Conservation (phyloP, 2,797 vertebrate species). For the Novumbra hubbsi region DNA sequence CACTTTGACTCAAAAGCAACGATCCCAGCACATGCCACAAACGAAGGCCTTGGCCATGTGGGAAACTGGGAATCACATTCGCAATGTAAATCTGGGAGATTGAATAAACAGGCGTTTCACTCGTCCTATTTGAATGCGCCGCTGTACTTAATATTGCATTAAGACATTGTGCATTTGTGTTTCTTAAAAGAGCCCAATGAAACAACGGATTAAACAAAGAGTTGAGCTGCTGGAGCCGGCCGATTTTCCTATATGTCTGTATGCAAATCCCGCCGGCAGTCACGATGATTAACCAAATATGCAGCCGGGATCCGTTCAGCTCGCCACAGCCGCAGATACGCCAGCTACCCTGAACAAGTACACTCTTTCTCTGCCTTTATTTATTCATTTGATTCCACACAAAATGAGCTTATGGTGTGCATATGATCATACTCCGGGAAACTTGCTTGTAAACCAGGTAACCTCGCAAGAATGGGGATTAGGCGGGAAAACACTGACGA, state of each 20-base stretch:
- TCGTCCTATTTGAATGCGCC: slow-evolving; percentile 35
- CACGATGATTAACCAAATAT: slow-evolving; percentile 50
- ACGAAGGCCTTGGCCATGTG: background rate
- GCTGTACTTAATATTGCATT: slow-evolving; percentile 39
- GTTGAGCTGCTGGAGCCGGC: slow-evolving; percentile 45
- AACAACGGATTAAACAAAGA: slow-evolving; percentile 59
- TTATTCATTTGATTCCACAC: slow-evolving; percentile 54
- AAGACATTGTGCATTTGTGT: slow-evolving; percentile 43
- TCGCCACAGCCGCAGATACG: slow-evolving; percentile 34
- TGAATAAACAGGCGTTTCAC: slow-evolving; percentile 36
- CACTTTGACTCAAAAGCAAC: background rate
- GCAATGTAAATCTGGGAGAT: slow-evolving; percentile 31
- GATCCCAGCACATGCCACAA: background rate
- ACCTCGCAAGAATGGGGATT: slow-evolving; percentile 62
- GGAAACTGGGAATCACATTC: slow-evolving; percentile 1
- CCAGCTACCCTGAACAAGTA: slow-evolving; percentile 39
- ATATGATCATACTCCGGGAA: slow-evolving; percentile 50
- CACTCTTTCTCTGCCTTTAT: slow-evolving; percentile 29
- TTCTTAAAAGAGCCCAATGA: slow-evolving; percentile 43
- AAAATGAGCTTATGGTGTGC: slow-evolving; percentile 60
- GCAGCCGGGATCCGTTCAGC: slow-evolving; percentile 38
- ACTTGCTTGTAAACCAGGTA: slow-evolving; percentile 65
- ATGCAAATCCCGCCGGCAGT: slow-evolving; percentile 52
- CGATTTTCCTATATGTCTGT: slow-evolving; percentile 45
- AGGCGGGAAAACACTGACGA: slow-evolving; percentile 56